Evolutionary conservation across 1,140 invertebrate genomes (phyloP), one percentile per base, ranked within the genome.

Genomic region (Schlechtendalia chinensis): DNA sequence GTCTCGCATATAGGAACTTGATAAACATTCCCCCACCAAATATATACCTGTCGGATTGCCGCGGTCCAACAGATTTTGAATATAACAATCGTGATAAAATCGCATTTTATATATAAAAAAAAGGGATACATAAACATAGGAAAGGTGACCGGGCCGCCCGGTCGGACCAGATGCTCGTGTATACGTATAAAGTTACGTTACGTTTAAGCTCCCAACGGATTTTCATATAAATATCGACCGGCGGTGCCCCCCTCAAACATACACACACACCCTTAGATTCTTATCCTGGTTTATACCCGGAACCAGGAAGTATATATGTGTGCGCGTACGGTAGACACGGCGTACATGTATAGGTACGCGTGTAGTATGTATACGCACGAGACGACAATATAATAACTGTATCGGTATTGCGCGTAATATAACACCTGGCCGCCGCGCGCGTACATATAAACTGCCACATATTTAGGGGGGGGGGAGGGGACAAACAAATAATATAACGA

Each of bases 201-300:
- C 14, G 45, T 16, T 39, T 6, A 47, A 69, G n/a, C 67, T 69
- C 22, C 45, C 69, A 72, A 72, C 69, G 69, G 69, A 72, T 72
- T 72, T 72, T 72, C 50, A 32, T 39, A 39, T 39, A 39, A 16
- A 8, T 45, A 24, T 50, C 10, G 12, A 29, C 47, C 47, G 69
- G 17, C 27, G 17, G n/a, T 4, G 14, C 24, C 27, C 3, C 47
- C 50, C 22, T 24, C n/a, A n/a, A n/a, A 4, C 32, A 32, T 27
- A 14, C 17, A 8, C 8, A 8, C 16, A 17, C 27, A 32, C 14
- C 14, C 19, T 39, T 53, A 53, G 69, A 72, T 72, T 47, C 47
- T 72, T 72, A 72, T 72, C 69, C 47, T 32, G 8, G 69, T 29
- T 54, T 72, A 29, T n/a, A 72, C 69, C 69, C 69, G 69, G 50